A percentile compares a stretch with the other conserved stretches of the same genome.
Conservation (phyloP, 2,113 vertebrate genomes). For the Percopsis transmontana region DNA sequence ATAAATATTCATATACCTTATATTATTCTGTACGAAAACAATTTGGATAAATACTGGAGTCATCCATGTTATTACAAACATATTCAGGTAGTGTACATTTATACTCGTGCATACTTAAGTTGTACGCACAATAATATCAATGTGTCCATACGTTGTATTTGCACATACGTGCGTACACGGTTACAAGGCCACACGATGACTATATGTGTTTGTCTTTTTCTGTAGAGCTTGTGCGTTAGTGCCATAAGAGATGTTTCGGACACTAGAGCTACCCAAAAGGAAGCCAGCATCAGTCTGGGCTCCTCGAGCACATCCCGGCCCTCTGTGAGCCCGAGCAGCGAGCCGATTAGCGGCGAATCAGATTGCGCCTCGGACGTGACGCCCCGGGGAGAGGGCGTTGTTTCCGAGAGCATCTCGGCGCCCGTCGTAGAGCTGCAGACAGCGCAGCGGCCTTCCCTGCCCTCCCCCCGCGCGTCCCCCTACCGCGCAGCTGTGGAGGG, state of each 20-base stretch:
- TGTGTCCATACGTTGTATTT: too few relatives aligned
- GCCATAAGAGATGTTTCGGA: constrained; percentile 47
- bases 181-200: constrained; percentile 22
- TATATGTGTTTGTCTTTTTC: constrained; percentile 53
- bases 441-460: constrained; percentile 45
- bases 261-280: constrained; percentile 39
- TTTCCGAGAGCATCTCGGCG: constrained; percentile 45
- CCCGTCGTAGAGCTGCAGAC: constrained; percentile 59
- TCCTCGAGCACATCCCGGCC: constrained; percentile 30
- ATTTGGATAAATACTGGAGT: neutral
- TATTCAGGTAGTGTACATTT: too few relatives aligned
- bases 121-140: constrained; percentile 21
- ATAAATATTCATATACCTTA: neutral
- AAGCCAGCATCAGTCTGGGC: constrained; percentile 43
- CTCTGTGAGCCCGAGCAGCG: constrained; percentile 17
- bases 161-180: too few relatives aligned
- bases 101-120: neutral
- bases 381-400: constrained; percentile 52
- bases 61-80: too few relatives aligned
- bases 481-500: constrained; percentile 40
- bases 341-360: constrained; percentile 27
- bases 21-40: neutral
- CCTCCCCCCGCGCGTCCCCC: constrained; percentile 16
- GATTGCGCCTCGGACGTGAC: constrained; percentile 30
- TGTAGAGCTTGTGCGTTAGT: constrained; percentile 64